Conservation (phyloP, 2,888 invertebrate species). For the Drosophila atroscutellata region DNA sequence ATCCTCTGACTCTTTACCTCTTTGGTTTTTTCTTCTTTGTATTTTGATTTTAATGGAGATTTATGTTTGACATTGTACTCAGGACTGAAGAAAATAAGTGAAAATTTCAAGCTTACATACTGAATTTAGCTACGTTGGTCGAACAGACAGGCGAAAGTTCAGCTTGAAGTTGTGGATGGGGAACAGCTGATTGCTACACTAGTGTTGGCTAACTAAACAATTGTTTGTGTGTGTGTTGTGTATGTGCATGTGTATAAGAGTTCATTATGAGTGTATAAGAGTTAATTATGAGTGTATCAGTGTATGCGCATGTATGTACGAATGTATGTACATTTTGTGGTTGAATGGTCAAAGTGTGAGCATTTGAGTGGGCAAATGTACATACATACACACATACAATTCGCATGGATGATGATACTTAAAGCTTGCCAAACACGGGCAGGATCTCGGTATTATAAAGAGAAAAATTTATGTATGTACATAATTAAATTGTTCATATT, state of each 20-base stretch:
- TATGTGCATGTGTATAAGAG: background rate
- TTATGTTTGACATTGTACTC: background rate
- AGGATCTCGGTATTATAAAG: slow-evolving; percentile 2
- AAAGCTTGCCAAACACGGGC: slow-evolving; percentile 3
- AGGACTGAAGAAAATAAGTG: background rate
- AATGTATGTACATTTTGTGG: slow-evolving; percentile 3
- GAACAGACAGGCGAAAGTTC: background rate
- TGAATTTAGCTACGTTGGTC: background rate
- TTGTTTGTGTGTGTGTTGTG: background rate
- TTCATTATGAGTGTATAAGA: too few species aligned
- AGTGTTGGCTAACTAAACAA: background rate
- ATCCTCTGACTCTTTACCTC: background rate
- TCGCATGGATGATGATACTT: background rate
- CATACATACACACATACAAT: slow-evolving; percentile 7
- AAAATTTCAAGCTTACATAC: background rate
- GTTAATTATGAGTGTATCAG: background rate
- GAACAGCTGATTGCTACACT: background rate
- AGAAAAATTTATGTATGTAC: slow-evolving; percentile 1
- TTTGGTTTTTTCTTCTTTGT: background rate
- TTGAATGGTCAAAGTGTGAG: slow-evolving; percentile 11
- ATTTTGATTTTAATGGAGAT: background rate
- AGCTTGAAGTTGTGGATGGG: background rate
- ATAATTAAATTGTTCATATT: slow-evolving; percentile 26
- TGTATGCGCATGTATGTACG: slow-evolving; percentile 2
- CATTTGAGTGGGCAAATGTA: slow-evolving; percentile 18